These are phyloP conservation scores for Centroberyx gerrardi DNA, from an alignment of 2,797 vertebrate species.

Conservation along the genomic window DNA sequence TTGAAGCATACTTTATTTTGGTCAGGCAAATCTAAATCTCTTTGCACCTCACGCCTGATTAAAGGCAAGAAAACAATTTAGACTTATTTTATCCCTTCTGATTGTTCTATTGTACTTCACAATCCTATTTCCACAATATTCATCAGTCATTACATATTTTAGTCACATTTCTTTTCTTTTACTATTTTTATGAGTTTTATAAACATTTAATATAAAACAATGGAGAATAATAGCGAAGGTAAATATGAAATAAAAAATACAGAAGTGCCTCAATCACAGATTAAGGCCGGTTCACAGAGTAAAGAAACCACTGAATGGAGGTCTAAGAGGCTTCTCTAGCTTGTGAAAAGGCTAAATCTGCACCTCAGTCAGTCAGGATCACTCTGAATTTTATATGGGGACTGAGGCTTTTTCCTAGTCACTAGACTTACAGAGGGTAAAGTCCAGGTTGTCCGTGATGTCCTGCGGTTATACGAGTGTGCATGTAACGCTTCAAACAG, in stretches of 20 bases:
- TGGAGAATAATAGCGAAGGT: conserved; percentile 27
- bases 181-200: conserved; percentile 23
- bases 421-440: conserved; percentile 17
- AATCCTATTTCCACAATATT: conserved; percentile 20
- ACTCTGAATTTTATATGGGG: not conserved
- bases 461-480: conserved; percentile 19
- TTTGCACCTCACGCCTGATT: not conserved
- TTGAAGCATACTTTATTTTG: conserved; percentile 61
- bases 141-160: conserved; percentile 31
- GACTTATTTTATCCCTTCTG: conserved; percentile 38
- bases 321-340: not conserved
- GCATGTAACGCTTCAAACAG: conserved; percentile 11
- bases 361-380: not conserved
- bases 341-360: not conserved
- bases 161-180: conserved; percentile 20
- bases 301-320: not conserved
- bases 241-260: conserved; percentile 43
- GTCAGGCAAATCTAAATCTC: conserved; percentile 34
- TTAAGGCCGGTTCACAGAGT: not conserved
- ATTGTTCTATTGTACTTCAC: conserved; percentile 30
- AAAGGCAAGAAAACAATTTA: conserved; percentile 36
- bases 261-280: conserved; percentile 22
- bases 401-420: conserved; percentile 8
- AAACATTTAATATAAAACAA: conserved; percentile 53
- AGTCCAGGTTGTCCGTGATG: conserved; percentile 25